Base-by-base conservation (phyloP, 2,797 vertebrate genomes). In the Astyanax mexicanus region DNA sequence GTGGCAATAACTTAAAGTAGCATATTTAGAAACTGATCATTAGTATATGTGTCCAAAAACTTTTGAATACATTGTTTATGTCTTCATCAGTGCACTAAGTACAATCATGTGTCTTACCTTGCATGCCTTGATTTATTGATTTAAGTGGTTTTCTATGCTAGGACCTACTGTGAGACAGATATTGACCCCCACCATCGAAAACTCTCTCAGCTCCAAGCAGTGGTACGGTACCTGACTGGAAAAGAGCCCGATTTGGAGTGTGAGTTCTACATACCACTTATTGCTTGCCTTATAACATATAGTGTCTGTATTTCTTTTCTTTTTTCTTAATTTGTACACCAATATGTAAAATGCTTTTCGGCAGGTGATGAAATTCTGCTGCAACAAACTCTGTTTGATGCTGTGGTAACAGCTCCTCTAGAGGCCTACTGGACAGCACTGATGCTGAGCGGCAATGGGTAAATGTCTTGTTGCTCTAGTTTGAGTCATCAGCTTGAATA, bases 141-240 rank as follows among this genome's bases (percentile, higher is more conserved):
- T 1, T 45, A 4, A 15, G 13, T 17, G 13, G 12, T 3, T 35
- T n/a, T 32, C 15, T 32, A 3, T 32, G 32, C 69, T 84, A 99
- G 97, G 97, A 97, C 95, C 42, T 99, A 98, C 86, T 99, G 97
- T 84, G 89, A 97, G 91, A 97, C 96, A 0, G 97, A 99, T 88
- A 96, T 97, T 0, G 96, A 98, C 89, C 95, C 97, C 0, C 93
- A 88, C 25, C 97, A 98, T 81, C 82, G 95, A 3, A 98, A 97
- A 72, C 96, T 95, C 83, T 90, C 90, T 38, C 97, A 99, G 89
- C 88, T 97, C 74, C 92, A 98, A 72, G 96, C 96, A 3, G 90
- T 95, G 72, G 86, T 95, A 58, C 95, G 92, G 60, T 99, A 97
- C 87, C 93, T 99, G 84, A 92, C 90, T 0, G 92, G 94, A 29